Conservation (phyloP, 2,113 vertebrate species). For the Xiphophorus maculatus region DNA sequence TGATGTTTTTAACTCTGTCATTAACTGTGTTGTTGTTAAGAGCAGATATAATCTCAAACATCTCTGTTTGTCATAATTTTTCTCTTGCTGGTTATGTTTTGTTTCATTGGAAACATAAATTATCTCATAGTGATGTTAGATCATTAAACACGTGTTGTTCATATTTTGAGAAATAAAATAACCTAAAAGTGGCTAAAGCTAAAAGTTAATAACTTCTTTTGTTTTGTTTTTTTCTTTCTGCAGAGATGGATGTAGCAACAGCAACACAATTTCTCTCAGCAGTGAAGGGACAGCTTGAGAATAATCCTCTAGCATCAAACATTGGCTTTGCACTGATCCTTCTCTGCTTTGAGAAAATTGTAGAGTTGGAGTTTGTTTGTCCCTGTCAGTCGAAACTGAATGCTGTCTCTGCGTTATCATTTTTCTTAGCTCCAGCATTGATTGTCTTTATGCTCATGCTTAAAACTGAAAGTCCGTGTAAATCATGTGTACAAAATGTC, state of each 20-base stretch:
- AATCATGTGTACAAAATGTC: no score
- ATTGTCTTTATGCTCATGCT: background rate
- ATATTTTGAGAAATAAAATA: no score
- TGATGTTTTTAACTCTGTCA: no score
- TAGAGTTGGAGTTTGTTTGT: background rate
- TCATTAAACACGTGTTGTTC: no score
- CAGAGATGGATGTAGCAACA: background rate
- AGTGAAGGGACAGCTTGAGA: background rate
- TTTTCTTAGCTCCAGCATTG: background rate
- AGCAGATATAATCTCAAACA: no score
- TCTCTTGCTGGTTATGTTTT: no score
- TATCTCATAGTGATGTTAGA: no score
- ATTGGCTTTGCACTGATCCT: background rate
- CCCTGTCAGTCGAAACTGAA: background rate
- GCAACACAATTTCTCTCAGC: background rate
- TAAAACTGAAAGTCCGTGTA: background rate
- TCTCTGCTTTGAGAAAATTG: background rate
- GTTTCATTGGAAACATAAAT: no score
- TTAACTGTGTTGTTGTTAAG: no score
- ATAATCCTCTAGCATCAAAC: background rate
- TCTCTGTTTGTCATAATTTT: no score
- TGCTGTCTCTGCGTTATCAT: background rate
- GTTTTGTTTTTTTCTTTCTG: background rate
- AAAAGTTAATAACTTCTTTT: no score
- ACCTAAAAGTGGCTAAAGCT: no score